Conservation (phyloP, 2,797 vertebrate species). For the Poecile montanus region DNA sequence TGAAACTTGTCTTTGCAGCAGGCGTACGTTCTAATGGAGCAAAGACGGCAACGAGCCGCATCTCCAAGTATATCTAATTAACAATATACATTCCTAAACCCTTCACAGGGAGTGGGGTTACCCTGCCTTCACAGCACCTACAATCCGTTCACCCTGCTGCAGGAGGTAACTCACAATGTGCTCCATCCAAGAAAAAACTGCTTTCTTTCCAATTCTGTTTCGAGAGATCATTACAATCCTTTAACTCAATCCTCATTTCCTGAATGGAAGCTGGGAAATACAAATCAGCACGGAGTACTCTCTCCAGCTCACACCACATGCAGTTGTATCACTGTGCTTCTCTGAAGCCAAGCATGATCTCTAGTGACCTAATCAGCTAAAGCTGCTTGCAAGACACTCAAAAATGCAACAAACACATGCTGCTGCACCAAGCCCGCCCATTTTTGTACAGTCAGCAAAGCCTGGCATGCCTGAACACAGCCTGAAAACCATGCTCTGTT, state of each 20-base stretch:
- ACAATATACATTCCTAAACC: neutral
- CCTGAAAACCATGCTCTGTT: neutral
- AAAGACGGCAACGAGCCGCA: neutral
- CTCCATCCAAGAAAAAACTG: neutral
- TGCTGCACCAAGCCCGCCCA: neutral
- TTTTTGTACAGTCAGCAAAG: constrained; percentile 49
- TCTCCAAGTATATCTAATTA: neutral
- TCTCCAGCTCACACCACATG: neutral
- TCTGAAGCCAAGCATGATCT: constrained; percentile 10
- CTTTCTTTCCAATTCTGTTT: neutral
- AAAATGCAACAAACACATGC: neutral
- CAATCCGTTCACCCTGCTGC: neutral
- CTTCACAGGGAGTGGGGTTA: neutral
- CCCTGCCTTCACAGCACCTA: neutral
- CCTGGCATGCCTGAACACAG: constrained; percentile 34
- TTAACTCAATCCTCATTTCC: neutral
- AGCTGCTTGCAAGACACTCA: neutral
- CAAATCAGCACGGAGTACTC: neutral
- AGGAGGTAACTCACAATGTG: neutral
- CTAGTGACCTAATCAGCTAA: constrained; percentile 29
- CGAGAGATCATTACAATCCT: neutral
- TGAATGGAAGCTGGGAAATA: neutral
- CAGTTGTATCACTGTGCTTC: neutral
- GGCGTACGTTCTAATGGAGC: neutral
- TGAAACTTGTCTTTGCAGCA: neutral